These are phyloP conservation scores for Oligia latruncula DNA, from an alignment of 2,888 invertebrate genomes.

Conservation along the genomic window DNA sequence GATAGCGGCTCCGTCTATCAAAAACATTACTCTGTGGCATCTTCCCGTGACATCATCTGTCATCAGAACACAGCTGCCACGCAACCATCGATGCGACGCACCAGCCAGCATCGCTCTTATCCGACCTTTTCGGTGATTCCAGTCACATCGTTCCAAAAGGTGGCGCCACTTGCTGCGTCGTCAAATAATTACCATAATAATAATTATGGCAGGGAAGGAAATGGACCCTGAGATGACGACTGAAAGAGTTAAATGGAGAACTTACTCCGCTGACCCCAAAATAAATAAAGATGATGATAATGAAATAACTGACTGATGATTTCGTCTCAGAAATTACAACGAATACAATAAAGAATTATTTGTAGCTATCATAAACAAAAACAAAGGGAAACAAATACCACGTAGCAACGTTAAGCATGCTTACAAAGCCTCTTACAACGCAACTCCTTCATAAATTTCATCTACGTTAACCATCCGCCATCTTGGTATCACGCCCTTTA, in stretches of 20 bases:
- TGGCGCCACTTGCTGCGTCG: not conserved
- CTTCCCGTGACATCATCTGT: too few relatives aligned
- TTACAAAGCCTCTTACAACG: conserved; percentile 33
- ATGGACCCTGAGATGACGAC: not conserved
- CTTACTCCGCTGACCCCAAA: not conserved
- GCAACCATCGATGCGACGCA: not conserved
- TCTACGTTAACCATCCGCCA: conserved; percentile 46
- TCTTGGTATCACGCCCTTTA: conserved; percentile 51
- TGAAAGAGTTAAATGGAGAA: not conserved
- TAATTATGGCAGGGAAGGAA: not conserved
- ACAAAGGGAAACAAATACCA: conserved; percentile 26
- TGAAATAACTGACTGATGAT: not conserved
- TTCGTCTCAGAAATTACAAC: not conserved
- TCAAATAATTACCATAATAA: not conserved
- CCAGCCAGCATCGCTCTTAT: not conserved
- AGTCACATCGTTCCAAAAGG: not conserved
- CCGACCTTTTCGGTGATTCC: not conserved
- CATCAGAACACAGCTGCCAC: not conserved
- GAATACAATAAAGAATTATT: not conserved
- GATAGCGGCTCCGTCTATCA: too few relatives aligned
- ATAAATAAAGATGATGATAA: not conserved
- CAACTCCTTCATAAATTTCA: conserved; percentile 54
- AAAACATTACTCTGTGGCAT: too few relatives aligned
- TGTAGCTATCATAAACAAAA: not conserved
- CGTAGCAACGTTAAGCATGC: conserved; percentile 31